Conservation (phyloP, 2,113 vertebrate genomes). For the Tetrao urogallus region DNA sequence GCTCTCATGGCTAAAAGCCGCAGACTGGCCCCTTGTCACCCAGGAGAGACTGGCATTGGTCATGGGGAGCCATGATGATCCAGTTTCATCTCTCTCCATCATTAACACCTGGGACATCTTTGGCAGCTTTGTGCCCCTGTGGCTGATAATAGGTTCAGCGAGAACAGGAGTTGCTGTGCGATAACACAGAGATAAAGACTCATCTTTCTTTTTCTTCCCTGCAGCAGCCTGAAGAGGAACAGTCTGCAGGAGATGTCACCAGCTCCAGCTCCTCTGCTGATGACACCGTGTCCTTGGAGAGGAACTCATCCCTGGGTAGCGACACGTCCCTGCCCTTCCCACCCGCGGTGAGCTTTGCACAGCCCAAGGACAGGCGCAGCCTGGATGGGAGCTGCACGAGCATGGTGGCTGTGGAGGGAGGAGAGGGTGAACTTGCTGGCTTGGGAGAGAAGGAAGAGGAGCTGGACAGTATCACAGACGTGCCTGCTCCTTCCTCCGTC, state of each 20-base stretch:
- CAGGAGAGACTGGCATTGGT: background rate
- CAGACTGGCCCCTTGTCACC: background rate
- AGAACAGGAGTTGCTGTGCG: background rate
- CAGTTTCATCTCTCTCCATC: background rate
- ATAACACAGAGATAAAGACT: background rate
- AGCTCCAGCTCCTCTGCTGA: slow-evolving; percentile 92
- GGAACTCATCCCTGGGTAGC: slow-evolving; percentile 84
- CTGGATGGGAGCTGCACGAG: slow-evolving; percentile 75
- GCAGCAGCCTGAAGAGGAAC: slow-evolving; percentile 77
- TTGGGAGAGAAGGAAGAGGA: slow-evolving; percentile 87
- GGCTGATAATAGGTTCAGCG: background rate
- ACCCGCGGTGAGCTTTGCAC: background rate
- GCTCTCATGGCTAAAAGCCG: background rate
- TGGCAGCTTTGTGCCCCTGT: background rate
- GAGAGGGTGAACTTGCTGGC: slow-evolving; percentile 43
- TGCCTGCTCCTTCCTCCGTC: slow-evolving; percentile 78
- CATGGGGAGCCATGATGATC: background rate
- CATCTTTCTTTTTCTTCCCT: background rate
- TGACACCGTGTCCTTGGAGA: slow-evolving; percentile 87
- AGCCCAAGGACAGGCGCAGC: slow-evolving; percentile 72
- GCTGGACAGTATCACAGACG: slow-evolving; percentile 91
- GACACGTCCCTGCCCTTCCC: slow-evolving; percentile 78
- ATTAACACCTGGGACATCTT: background rate
- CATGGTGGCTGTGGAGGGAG: slow-evolving; percentile 57
- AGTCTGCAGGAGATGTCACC: slow-evolving; percentile 75